A percentile compares a stretch with the other conserved stretches of the same genome.
Conservation (phyloP, 2,888 invertebrate species). For the Ametastegia equiseti region DNA sequence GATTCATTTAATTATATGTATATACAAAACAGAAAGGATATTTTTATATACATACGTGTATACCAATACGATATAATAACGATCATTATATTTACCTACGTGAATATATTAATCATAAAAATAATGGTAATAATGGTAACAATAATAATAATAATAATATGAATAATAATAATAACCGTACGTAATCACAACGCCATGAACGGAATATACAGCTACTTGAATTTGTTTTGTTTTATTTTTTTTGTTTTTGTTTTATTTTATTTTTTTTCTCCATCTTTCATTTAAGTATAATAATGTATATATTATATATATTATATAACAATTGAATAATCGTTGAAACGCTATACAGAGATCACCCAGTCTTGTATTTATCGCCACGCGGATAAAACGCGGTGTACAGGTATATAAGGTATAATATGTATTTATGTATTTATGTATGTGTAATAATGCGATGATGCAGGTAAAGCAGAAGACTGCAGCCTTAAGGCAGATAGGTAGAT, state of each 20-base stretch:
- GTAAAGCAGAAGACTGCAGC: no score
- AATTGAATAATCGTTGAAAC: conserved; percentile 40
- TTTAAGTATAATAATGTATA: conserved; percentile 18
- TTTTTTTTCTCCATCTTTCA: conserved; percentile 22
- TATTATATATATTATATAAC: conserved; percentile 16
- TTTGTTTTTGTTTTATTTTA: conserved; percentile 36
- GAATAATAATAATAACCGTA: conserved; percentile 58
- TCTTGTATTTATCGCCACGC: conserved; percentile 12
- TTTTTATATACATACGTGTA: neutral
- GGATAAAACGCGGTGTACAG: conserved; percentile 23
- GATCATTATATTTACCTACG: no score
- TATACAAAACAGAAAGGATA: no score
- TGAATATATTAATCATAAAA: conserved; percentile 18
- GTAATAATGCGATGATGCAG: neutral
- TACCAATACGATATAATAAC: neutral
- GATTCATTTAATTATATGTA: no score
- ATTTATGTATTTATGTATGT: neutral
- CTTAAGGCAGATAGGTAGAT: no score
- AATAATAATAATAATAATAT: conserved; percentile 20
- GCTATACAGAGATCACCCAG: conserved; percentile 30
- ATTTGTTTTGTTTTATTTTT: conserved; percentile 43
- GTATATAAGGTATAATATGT: neutral
- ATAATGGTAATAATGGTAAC: conserved; percentile 29
- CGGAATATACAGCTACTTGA: conserved; percentile 54
- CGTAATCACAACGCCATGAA: conserved; percentile 65